Percentiles rank a stretch among this genome's conserved stretches.
Evolutionary conservation across 2,888 invertebrate species (phyloP).

Genomic region (Leptarthrus brevirostris): DNA sequence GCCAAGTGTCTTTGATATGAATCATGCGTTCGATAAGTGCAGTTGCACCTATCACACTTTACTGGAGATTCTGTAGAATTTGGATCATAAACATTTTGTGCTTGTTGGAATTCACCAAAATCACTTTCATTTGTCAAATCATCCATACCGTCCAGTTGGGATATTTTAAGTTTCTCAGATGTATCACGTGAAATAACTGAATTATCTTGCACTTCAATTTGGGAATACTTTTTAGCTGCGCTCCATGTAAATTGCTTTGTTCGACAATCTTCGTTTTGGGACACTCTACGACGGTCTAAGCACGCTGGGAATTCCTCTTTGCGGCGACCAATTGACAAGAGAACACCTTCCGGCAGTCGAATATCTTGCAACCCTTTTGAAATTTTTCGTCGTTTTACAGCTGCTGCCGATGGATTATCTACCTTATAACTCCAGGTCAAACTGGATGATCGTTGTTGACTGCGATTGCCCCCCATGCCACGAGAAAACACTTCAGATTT

Average conservation of each 20-base stretch:
- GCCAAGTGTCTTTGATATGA: conserved; percentile 84
- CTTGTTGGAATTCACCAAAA: conserved; percentile 67
- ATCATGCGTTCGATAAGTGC: conserved; percentile 84
- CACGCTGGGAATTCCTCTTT: conserved; percentile 58
- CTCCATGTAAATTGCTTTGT: conserved; percentile 63
- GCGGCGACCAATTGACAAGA: conserved; percentile 63
- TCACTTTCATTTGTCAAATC: conserved; percentile 70
- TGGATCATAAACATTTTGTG: conserved; percentile 66
- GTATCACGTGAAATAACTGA: conserved; percentile 11
- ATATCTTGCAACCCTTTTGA: conserved; percentile 65
- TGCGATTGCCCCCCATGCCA: conserved; percentile 66
- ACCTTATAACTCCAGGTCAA: conserved; percentile 78
- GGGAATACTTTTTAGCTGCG: conserved; percentile 62
- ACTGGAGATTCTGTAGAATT: conserved; percentile 70
- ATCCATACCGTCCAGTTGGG: conserved; percentile 78
- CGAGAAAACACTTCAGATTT: conserved; percentile 73
- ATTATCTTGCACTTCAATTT: conserved; percentile 52
- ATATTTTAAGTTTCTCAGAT: conserved; percentile 67
- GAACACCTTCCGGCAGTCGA: conserved; percentile 67
- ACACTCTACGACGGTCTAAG: conserved; percentile 50
- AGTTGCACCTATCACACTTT: conserved; percentile 87
- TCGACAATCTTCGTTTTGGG: conserved; percentile 52
- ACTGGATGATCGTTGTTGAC: conserved; percentile 76
- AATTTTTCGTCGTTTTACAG: conserved; percentile 77
- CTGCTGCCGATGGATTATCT: conserved; percentile 69